Base-by-base conservation (phyloP, 2,113 vertebrate genomes). In the Amblyopsis rosae region DNA sequence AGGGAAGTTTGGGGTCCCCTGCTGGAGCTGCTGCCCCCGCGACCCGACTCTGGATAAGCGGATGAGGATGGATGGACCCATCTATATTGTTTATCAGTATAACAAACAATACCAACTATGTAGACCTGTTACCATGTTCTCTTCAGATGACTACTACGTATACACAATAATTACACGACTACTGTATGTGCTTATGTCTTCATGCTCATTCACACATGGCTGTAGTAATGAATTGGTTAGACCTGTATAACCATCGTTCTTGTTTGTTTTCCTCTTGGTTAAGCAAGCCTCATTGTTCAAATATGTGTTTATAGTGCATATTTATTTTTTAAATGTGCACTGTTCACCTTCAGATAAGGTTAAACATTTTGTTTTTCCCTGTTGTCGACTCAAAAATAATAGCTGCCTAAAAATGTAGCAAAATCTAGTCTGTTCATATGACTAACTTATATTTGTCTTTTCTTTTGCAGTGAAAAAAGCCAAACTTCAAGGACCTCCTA, bases 391-490 rank as follows among this genome's bases (percentile, higher is more conserved):
- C 15, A n/a, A 5, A 9, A 41, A 58, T 19, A 26, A 26, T 54
- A n/a, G 46, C 59, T 46, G 11, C 9, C 10, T 0, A 59, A 59
- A 1, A 9, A 50, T 12, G 11, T 59, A 12, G 11, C 13, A 17
- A 67, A 26, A 47, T 1, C 0, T 26, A 0, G 26, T 26, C 26
- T 26, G 26, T 26, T 32, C 9, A 54, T 12, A 15, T 8, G 1
- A 2, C 69, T 75, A 60, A 77, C 53, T 0, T 17, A 12, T 62
- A 16, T 70, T 73, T 59, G 47, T 79, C 3, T 70, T 72, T 67
- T 61, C 4, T 77, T 62, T 87, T 87, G 3, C 87, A 93, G 93
- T 93, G 48, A 93, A 93, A 85, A 93, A 93, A 83, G 93, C 93
- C 82, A 92, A 91, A 56, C 90, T 93, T 41, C 88, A 91, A 54